Conservation (phyloP, 1,140 invertebrate species). For the Planococcus citri region DNA sequence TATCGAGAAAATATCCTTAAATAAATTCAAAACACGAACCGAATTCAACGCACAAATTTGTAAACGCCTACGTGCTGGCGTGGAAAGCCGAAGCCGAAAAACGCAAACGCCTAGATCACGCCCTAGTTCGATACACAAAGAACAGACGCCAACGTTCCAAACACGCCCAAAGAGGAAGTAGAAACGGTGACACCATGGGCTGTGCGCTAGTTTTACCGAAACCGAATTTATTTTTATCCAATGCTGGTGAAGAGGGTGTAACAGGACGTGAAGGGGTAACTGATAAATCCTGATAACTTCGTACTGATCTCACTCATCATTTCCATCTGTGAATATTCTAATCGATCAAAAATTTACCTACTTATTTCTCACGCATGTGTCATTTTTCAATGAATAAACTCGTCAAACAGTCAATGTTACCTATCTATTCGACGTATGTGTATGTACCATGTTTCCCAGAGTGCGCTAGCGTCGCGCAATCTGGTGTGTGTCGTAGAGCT, state of each 20-base stretch:
- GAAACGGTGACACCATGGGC: constrained; percentile 12
- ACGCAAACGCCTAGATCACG: constrained; percentile 13
- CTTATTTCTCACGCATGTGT: too few relatives aligned
- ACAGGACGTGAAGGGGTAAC: constrained; percentile 3
- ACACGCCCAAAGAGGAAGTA: constrained; percentile 17
- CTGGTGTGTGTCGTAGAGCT: too few relatives aligned
- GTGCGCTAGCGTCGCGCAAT: too few relatives aligned
- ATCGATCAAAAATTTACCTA: neutral
- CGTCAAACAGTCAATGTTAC: too few relatives aligned
- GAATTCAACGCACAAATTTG: constrained; percentile 17
- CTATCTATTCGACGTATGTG: too few relatives aligned
- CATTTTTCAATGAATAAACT: too few relatives aligned
- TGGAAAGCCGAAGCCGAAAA: constrained; percentile 10
- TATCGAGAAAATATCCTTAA: neutral
- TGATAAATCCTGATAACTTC: too few relatives aligned
- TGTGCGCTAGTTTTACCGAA: constrained; percentile 11
- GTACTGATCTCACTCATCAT: neutral
- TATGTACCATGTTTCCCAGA: too few relatives aligned
- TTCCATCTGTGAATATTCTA: neutral
- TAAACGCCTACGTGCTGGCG: constrained; percentile 17
- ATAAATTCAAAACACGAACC: constrained; percentile 18
- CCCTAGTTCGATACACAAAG: constrained; percentile 18
- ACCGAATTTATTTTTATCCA: constrained; percentile 20
- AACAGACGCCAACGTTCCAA: constrained; percentile 13
- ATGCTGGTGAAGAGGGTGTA: constrained; percentile 9